These are phyloP conservation scores for Sialis fuliginosa DNA, from an alignment of 2,888 invertebrate genomes.

Conservation along the genomic window DNA sequence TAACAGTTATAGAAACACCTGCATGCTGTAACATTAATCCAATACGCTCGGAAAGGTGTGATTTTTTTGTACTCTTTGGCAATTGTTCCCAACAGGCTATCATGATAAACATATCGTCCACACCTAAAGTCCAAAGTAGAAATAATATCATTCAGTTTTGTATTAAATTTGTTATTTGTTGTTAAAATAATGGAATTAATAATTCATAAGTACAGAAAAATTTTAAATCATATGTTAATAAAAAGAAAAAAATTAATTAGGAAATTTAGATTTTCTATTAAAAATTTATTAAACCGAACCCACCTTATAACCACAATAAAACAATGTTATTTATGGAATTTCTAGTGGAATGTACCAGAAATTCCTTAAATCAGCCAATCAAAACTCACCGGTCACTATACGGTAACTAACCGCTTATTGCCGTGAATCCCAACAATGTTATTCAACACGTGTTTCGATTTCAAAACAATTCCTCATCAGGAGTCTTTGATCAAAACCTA, in stretches of 20 bases:
- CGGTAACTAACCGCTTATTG: too few species aligned
- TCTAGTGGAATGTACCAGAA: neutral
- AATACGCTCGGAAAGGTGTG: slow-evolving; percentile 42
- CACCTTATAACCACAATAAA: too few species aligned
- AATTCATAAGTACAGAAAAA: neutral
- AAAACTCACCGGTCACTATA: too few species aligned
- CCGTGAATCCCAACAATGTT: too few species aligned
- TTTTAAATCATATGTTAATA: too few species aligned
- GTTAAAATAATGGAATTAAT: too few species aligned
- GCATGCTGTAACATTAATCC: slow-evolving; percentile 59
- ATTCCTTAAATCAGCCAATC: too few species aligned
- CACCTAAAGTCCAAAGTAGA: slow-evolving; percentile 24
- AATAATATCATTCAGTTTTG: neutral
- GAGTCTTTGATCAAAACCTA: too few species aligned
- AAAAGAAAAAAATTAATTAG: neutral
- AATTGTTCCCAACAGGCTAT: slow-evolving; percentile 59
- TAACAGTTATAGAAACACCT: slow-evolving; percentile 68
- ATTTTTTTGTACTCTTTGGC: slow-evolving; percentile 29
- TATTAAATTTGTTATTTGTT: neutral
- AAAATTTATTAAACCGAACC: too few species aligned
- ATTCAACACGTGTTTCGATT: too few species aligned
- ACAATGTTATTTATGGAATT: neutral
- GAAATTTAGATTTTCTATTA: too few species aligned
- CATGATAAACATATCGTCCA: slow-evolving; percentile 78
- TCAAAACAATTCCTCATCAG: too few species aligned